Evolutionary conservation across 2,113 vertebrate genomes (phyloP), one percentile per base, ranked within the genome.

Genomic region (Martes martes): DNA sequence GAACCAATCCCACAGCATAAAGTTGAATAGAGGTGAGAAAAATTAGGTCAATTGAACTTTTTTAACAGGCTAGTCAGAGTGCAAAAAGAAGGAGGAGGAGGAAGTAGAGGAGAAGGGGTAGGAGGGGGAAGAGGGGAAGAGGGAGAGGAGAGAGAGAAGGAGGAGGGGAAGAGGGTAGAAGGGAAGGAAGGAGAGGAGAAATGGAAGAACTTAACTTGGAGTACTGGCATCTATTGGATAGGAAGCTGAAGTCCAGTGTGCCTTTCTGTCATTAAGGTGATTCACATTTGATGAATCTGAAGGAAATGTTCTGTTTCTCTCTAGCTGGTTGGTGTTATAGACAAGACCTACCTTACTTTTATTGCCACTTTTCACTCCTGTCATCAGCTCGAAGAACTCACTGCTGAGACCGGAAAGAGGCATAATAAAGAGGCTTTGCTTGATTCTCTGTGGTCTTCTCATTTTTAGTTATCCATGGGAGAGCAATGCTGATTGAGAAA

Each of bases 1-100:
- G 95, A 42, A 31, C 93, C 88, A 91, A 74, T 84, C 4, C 14
- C n/a, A 47, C 59, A 47, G 87, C 11, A 14, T 45, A 65, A 9
- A 71, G 69, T 31, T 52, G 92, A 92, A 76, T 52, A 67, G 89
- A 93, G 89, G 36, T 47, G 69, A 95, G 55, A 61, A 71, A 92
- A 97, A 98, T 96, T 94, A 91, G 93, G 93, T 81, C 96, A 95
- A 78, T 85, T 87, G 89, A 96, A 92, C 95, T 95, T 93, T 90
- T 98, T 97, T 94, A 97, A 96, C 67, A 93, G 71, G 59, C 67
- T 79, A 31, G 81, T 74, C 33, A 83, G 91, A 86, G 85, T 86
- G 36, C 2, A 50, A 16, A 28, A 55, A 23, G 18, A 50, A 57
- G 42, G 26, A 86, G 67, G 67, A 19, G 33, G 7, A 19, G 63